Base-by-base conservation (phyloP, 1,140 invertebrate genomes). In the Oryzaephilus surinamensis region DNA sequence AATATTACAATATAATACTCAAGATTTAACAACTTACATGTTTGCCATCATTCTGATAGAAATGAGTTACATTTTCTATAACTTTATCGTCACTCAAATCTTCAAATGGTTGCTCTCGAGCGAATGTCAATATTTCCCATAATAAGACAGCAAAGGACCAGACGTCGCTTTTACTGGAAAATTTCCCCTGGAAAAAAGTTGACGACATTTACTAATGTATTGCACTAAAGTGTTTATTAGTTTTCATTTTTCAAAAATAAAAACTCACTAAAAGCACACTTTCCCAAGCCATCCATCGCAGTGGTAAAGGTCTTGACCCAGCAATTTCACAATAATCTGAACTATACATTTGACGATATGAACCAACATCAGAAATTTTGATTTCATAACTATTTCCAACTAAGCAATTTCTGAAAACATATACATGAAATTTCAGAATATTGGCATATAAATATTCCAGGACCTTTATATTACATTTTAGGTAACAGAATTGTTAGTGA, bases 91-190 rank as follows among this genome's bases (percentile, higher is more conserved):
- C 83, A 23, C 70, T 73, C 47, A 84, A 65, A 47, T 82, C 76
- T 50, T 83, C 76, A 58, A 78, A 88, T n/a, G 85, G 85, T 51
- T 84, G 84, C 43, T 87, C 79, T 27, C 81, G 64, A 6, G 83
- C 83, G 59, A 88, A 85, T 8, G 84, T 88, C 45, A 93, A 65
- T 31, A 92, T 82, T 66, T 92, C 89, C 87, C 88, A 93, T 17
- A 90, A 67, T 21, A 84, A 81, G 2, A 91, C 83, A n/a, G 81
- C 86, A 58, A 90, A 91, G 17, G 84, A 76, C 87, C 86, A 91
- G 6, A 90, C 85, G 63, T 89, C 85, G 49, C 83, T 87, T 54
- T 90, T 88, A 12, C 77, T 79, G 3, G 82, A 82, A 57, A 83
- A 87, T 60, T 86, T 87, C 18, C 77, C 83, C 81, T 84, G 51